Percentiles rank a stretch among this genome's conserved stretches.
Evolutionary conservation across 2,888 invertebrate species (phyloP).

Genomic region (Melinaea marsaeus): DNA sequence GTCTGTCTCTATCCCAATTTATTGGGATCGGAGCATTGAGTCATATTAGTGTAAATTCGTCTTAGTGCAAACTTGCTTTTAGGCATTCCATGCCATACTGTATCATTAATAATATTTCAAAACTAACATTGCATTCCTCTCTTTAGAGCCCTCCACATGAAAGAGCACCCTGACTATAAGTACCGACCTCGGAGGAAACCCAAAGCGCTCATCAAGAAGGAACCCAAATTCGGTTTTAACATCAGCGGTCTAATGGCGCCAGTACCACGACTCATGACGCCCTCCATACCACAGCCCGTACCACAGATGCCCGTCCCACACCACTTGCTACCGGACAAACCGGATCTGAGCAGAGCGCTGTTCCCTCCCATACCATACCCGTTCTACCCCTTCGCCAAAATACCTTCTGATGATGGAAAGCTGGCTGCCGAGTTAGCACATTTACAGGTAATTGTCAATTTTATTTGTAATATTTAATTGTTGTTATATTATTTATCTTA

Average conservation of each 20-base stretch:
- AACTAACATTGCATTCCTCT: slow-evolving; percentile 24
- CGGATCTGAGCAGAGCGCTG: slow-evolving; percentile 81
- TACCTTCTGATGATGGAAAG: slow-evolving; percentile 73
- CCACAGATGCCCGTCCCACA: slow-evolving; percentile 68
- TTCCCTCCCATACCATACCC: slow-evolving; percentile 86
- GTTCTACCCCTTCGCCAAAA: slow-evolving; percentile 82
- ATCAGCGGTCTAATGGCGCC: slow-evolving; percentile 81
- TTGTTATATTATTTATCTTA: too few relatives aligned
- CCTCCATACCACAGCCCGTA: slow-evolving; percentile 66
- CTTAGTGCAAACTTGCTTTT: too few relatives aligned
- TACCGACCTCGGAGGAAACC: slow-evolving; percentile 92
- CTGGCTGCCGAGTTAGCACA: slow-evolving; percentile 84
- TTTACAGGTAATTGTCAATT: slow-evolving; percentile 64
- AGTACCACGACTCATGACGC: slow-evolving; percentile 69
- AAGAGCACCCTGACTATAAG: slow-evolving; percentile 95
- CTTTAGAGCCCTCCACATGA: slow-evolving; percentile 93
- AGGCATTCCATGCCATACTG: too few relatives aligned
- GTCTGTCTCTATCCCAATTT: too few relatives aligned
- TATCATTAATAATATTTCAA: not conserved
- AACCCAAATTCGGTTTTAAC: slow-evolving; percentile 84
- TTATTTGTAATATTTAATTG: not conserved
- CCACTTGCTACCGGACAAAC: slow-evolving; percentile 76
- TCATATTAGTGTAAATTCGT: too few relatives aligned
- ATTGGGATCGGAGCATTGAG: too few relatives aligned
- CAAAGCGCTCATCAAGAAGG: slow-evolving; percentile 89